A percentile compares a stretch with the other conserved stretches of the same genome.
Conservation (phyloP, 2,797 vertebrate genomes). For the Yasuhikotakia modesta region DNA sequence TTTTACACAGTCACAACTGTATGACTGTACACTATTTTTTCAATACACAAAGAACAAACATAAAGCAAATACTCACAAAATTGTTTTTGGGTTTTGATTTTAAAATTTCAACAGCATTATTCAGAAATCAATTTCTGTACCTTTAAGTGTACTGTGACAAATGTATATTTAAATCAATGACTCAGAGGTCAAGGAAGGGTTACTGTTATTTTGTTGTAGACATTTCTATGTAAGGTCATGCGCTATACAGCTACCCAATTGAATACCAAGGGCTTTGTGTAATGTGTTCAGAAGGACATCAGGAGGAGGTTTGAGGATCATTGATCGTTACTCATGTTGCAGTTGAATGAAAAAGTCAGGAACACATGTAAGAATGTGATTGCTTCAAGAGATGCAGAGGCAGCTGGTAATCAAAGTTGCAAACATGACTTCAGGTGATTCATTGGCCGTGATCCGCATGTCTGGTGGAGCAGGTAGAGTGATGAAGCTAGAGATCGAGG, state of each 20-base stretch:
- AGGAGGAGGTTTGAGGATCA: slow-evolving; percentile 5
- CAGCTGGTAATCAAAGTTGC: slow-evolving; percentile 48
- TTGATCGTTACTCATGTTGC: slow-evolving; percentile 38
- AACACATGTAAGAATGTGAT: slow-evolving; percentile 47
- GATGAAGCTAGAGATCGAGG: slow-evolving; percentile 50
- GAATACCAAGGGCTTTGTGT: not conserved
- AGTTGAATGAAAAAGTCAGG: slow-evolving; percentile 23
- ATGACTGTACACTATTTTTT: no score
- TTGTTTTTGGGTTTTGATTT: no score
- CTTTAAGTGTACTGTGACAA: no score
- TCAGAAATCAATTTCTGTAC: no score
- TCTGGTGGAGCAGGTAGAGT: slow-evolving; percentile 55
- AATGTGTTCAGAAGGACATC: not conserved
- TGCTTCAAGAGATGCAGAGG: slow-evolving; percentile 57
- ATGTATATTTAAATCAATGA: no score
- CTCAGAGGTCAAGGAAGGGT: no score
- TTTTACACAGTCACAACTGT: no score
- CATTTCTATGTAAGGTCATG: not conserved
- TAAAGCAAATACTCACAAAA: no score
- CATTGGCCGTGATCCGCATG: slow-evolving; percentile 39
- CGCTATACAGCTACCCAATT: not conserved
- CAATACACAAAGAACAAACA: no score
- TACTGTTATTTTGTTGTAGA: not conserved
- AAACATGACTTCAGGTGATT: slow-evolving; percentile 55
- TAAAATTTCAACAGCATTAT: no score